These are phyloP conservation scores for Telmatherina bonti DNA, from an alignment of 2,797 vertebrate species.

Conservation along the genomic window DNA sequence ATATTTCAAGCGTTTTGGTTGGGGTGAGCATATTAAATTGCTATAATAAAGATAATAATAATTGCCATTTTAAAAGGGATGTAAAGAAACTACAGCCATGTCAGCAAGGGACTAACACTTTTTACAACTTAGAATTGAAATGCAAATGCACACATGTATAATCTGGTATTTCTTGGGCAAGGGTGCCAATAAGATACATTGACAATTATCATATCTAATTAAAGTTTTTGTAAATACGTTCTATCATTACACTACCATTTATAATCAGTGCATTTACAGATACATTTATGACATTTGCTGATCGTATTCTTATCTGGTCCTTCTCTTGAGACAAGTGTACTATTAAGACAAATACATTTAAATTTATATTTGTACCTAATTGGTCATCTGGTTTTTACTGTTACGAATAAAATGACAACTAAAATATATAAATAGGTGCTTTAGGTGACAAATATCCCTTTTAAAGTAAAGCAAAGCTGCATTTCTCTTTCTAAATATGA, in stretches of 20 bases:
- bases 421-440: not conserved
- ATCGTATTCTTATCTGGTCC: not conserved
- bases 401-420: not conserved
- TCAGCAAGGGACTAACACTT: not conserved
- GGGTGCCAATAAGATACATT: not conserved
- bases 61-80: not conserved
- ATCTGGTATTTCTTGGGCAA: not conserved
- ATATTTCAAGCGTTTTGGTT: no score
- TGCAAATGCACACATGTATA: not conserved
- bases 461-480: constrained; percentile 9
- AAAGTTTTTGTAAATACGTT: not conserved
- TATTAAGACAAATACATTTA: not conserved
- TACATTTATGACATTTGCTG: constrained; percentile 25
- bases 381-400: not conserved
- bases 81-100: not conserved
- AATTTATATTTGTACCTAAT: not conserved
- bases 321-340: not conserved
- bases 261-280: constrained; percentile 30
- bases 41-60: not conserved
- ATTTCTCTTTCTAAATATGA: not conserved
- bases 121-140: not conserved
- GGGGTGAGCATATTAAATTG: no score
- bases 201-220: not conserved
- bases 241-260: constrained; percentile 16
- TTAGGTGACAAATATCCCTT: not conserved